These are phyloP conservation scores for Pinna nobilis DNA, from an alignment of 1,140 invertebrate genomes.

Conservation along the genomic window DNA sequence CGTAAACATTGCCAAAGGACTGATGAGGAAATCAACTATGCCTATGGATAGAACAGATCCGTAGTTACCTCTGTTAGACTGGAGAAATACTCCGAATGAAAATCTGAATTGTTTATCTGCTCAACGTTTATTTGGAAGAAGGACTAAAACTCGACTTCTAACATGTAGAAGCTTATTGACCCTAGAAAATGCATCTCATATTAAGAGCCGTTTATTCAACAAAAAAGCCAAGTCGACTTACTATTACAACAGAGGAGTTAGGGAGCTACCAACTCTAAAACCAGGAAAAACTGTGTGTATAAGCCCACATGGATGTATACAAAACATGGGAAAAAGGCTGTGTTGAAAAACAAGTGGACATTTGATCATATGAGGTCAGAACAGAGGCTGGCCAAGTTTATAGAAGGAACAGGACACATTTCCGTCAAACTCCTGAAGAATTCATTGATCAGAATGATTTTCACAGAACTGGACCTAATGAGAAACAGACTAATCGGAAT, in stretches of 20 bases:
- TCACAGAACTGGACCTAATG: no score
- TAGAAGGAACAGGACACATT: neutral
- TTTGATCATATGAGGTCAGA: constrained; percentile 2
- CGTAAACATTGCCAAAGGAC: constrained; percentile 33
- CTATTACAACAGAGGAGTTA: neutral
- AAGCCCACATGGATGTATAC: neutral
- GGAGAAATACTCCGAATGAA: no score
- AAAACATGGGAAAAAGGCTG: neutral
- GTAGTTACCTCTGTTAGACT: no score
- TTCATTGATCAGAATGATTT: no score
- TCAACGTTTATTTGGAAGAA: neutral
- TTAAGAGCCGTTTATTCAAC: neutral
- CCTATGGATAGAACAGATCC: no score
- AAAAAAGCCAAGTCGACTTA: neutral
- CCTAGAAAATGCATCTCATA: neutral
- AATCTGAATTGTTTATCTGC: neutral
- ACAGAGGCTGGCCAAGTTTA: neutral
- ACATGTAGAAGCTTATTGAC: neutral
- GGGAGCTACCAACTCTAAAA: neutral
- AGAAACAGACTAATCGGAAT: no score
- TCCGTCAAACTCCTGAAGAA: neutral
- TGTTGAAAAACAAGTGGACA: constrained; percentile 3
- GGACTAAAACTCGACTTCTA: neutral
- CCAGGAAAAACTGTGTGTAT: neutral
- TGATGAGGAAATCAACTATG: constrained; percentile 38